Base-by-base conservation (phyloP, 2,113 vertebrate genomes). In the Mobula birostris region DNA sequence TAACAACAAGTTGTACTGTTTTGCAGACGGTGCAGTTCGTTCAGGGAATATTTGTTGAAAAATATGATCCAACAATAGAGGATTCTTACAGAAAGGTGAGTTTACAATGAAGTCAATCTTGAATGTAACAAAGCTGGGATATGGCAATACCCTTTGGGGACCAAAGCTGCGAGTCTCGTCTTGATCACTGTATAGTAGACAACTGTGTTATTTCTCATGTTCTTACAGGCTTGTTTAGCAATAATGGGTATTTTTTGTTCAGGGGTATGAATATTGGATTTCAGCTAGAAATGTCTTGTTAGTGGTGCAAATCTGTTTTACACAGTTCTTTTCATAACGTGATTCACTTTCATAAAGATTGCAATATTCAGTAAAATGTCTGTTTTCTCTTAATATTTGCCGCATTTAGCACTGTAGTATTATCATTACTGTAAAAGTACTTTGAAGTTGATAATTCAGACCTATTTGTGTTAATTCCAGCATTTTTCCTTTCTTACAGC, bases 11-110 rank as follows among this genome's bases (percentile, higher is more conserved):
- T 76, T 11, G 74, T 5, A 74, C 12, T 96, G 76, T 96, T 78
- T 97, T 96, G 83, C 96, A 98, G 97, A 98, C 97, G 95, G 97
- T 98, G 96, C 97, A 98, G 94, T 98, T 98, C 96, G 97, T 98
- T 96, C 97, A 98, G 97, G 97, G 97, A 96, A 98, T 98, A 97
- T 98, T 98, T 97, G 97, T 98, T 96, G 97, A 98, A 97, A 97
- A 98, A 95, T 98, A 98, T 95, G 97, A 98, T 95, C 97, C 97
- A 95, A 98, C 97, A 95, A 98, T 98, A 98, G 97, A 98, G 96
- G 97, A 98, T 95, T 98, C 97, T 94, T 98, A 98, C 95, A 97
- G 97, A 96, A 98, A 98, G 97, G 97, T 97, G 96, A 74, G 32
- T 95, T 32, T 76, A 29, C 40, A 15, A 90, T 66, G 29, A 87